These are phyloP conservation scores for Pemphigus obesinymphae DNA, from an alignment of 1,140 invertebrate species.

Conservation along the genomic window DNA sequence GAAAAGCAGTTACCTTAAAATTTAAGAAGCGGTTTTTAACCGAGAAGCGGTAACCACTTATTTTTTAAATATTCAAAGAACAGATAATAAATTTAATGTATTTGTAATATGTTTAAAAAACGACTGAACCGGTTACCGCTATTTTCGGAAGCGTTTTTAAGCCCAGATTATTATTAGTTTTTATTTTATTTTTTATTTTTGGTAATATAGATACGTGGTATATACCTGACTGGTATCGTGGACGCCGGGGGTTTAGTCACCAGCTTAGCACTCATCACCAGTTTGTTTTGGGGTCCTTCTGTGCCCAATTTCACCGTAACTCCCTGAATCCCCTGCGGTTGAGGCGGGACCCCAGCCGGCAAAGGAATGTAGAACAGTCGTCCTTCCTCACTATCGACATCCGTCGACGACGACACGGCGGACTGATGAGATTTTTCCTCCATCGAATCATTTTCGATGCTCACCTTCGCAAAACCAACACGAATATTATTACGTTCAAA, in stretches of 20 bases:
- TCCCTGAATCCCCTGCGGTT: conserved; percentile 60
- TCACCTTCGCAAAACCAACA: conserved; percentile 33
- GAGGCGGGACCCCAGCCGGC: conserved; percentile 53
- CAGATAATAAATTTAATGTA: too few relatives aligned
- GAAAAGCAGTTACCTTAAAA: too few relatives aligned
- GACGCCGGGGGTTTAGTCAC: conserved; percentile 59
- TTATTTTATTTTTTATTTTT: too few relatives aligned
- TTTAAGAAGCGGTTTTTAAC: too few relatives aligned
- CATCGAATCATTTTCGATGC: conserved; percentile 44
- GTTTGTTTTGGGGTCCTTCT: conserved; percentile 60
- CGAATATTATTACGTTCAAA: too few relatives aligned
- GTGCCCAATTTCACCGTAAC: conserved; percentile 64
- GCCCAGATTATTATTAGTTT: too few relatives aligned
- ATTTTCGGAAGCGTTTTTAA: too few relatives aligned
- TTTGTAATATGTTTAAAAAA: too few relatives aligned
- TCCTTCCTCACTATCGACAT: conserved; percentile 53
- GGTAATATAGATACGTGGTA: not conserved
- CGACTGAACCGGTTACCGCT: too few relatives aligned
- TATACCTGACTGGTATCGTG: conserved; percentile 17
- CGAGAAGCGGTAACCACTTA: too few relatives aligned
- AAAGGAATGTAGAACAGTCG: conserved; percentile 69
- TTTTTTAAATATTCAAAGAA: too few relatives aligned
- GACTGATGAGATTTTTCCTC: conserved; percentile 56
- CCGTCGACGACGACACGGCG: conserved; percentile 43
- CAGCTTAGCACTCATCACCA: conserved; percentile 63